A percentile compares a stretch with the other conserved stretches of the same genome.
Conservation (phyloP, 2,113 vertebrate genomes). For the Polypterus senegalus region DNA sequence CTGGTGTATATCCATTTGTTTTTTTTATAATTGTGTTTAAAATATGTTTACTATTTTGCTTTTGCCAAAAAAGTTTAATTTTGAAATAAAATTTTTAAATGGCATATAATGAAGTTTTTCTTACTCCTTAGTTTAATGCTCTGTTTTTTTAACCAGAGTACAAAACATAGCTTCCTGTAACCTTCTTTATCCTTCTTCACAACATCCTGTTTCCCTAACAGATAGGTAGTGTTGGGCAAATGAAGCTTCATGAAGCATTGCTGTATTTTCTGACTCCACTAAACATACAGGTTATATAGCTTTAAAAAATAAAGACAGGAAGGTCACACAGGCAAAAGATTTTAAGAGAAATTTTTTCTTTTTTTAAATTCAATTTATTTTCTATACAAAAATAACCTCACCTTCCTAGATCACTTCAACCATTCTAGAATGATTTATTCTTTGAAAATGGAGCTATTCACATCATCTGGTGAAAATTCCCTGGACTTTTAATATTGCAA, state of each 20-base stretch:
- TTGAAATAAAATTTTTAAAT: slow-evolving; percentile 8
- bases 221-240: too few species aligned
- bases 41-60: slow-evolving; percentile 7
- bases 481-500: too few species aligned
- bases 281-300: too few species aligned
- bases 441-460: too few species aligned
- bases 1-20: too few species aligned
- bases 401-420: slow-evolving; percentile 3
- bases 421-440: slow-evolving; percentile 7
- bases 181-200: slow-evolving; percentile 1
- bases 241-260: too few species aligned
- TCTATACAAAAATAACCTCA: not conserved
- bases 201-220: not conserved
- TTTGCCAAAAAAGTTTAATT: slow-evolving; percentile 8
- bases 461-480: too few species aligned
- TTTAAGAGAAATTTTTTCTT: slow-evolving; percentile 1
- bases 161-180: slow-evolving; percentile 8
- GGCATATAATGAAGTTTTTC: slow-evolving; percentile 7
- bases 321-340: too few species aligned
- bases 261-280: too few species aligned
- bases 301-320: too few species aligned
- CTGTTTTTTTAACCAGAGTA: too few species aligned
- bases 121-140: slow-evolving; percentile 1
- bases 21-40: not conserved
- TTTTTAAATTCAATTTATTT: slow-evolving; percentile 6